These are phyloP conservation scores for Stigmatopora nigra DNA, from an alignment of 2,113 vertebrate genomes.

Conservation along the genomic window DNA sequence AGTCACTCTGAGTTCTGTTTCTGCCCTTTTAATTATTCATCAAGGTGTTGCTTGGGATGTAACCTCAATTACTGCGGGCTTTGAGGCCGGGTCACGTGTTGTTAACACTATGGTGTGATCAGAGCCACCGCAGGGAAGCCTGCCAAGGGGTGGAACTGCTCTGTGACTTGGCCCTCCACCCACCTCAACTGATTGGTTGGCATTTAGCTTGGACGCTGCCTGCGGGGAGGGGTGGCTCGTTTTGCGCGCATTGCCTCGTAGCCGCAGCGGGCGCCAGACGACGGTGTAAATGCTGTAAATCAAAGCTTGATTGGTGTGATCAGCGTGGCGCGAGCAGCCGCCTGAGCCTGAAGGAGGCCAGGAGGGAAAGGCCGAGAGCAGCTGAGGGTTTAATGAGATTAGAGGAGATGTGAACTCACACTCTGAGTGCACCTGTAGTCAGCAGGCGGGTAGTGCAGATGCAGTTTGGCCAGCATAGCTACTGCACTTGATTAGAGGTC, in stretches of 20 bases:
- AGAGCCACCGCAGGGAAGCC: conserved; percentile 56
- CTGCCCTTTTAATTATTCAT: conserved; percentile 69
- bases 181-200: conserved; percentile 57
- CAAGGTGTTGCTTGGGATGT: conserved; percentile 57
- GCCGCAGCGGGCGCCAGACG: conserved; percentile 40
- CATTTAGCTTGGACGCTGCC: conserved; percentile 51
- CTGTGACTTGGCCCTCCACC: conserved; percentile 61
- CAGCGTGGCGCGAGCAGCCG: conserved; percentile 36
- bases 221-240: conserved; percentile 33
- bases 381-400: conserved; percentile 62
- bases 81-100: conserved; percentile 56
- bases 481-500: conserved; percentile 44
- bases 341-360: conserved; percentile 22
- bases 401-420: conserved; percentile 37
- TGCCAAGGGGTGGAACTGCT: conserved; percentile 58
- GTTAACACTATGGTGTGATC: conserved; percentile 59
- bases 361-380: conserved; percentile 34
- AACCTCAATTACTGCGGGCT: conserved; percentile 65
- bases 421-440: conserved; percentile 50
- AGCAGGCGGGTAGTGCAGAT: conserved; percentile 44
- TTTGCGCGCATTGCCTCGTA: conserved; percentile 43
- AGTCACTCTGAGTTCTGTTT: conserved; percentile 53
- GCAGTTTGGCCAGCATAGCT: conserved; percentile 42
- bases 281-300: conserved; percentile 60
- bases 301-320: conserved; percentile 62